A percentile compares a stretch with the other conserved stretches of the same genome.
phyloP scores from a whole-genome alignment of 2,797 vertebrate genomes.

The Pelochelys cantorii region DNA sequence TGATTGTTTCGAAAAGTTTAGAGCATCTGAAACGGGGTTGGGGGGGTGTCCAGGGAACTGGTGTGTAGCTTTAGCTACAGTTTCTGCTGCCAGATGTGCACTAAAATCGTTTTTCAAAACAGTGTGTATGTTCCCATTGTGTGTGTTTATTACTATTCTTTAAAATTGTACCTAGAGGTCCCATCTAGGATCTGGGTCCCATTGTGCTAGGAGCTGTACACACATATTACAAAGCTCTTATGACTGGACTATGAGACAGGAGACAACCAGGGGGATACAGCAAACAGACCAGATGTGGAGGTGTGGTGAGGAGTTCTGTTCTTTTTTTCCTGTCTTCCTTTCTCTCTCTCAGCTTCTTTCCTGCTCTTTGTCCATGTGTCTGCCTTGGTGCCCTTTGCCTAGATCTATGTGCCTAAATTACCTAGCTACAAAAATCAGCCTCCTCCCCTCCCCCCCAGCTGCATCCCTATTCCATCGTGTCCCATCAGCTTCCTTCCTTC shows the following conservation, averaged over 20 bases:
- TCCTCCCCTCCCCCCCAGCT: background rate
- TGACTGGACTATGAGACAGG: background rate
- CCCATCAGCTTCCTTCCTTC: background rate
- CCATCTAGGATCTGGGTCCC: background rate
- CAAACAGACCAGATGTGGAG: background rate
- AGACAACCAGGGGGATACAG: background rate
- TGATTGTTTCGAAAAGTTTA: background rate
- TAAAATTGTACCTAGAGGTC: background rate
- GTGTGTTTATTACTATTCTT: background rate
- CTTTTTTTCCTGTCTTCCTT: constrained; percentile 66
- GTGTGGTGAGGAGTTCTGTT: constrained; percentile 49
- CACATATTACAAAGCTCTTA: background rate
- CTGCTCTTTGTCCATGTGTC: constrained; percentile 28
- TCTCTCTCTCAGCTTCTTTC: constrained; percentile 43
- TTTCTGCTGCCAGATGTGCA: constrained; percentile 12
- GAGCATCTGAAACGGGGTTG: background rate
- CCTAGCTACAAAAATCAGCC: background rate
- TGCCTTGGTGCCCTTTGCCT: constrained; percentile 46
- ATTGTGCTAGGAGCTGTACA: background rate
- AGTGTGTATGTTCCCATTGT: background rate
- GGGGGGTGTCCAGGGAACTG: background rate
- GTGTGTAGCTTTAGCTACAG: background rate
- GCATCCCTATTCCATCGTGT: background rate
- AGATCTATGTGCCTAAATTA: constrained; percentile 36
- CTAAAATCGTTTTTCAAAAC: constrained; percentile 21